Percentiles rank a stretch among this genome's conserved stretches.
Evolutionary conservation across 2,113 vertebrate genomes (phyloP).

Genomic region (Circaetus gallicus): DNA sequence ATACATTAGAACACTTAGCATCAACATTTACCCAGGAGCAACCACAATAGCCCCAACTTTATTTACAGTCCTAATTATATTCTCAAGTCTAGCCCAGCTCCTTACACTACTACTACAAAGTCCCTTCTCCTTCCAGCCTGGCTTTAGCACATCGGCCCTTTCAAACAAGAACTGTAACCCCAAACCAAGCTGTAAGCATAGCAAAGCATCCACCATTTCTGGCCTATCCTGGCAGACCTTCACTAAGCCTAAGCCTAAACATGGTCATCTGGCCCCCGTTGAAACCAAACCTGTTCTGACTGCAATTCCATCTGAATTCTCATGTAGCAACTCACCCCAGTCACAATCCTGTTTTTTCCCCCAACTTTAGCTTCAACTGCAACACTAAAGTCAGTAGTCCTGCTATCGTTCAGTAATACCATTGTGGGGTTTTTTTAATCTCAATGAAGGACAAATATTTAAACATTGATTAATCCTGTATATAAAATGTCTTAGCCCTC

Average conservation of each 20-base stretch:
- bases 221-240: not conserved
- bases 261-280: not conserved
- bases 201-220: not conserved
- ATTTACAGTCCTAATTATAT: not conserved
- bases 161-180: not conserved
- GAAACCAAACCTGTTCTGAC: not conserved
- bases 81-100: not conserved
- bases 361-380: not conserved
- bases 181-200: not conserved
- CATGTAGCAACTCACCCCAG: not conserved
- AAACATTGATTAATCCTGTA: not conserved
- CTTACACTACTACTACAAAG: not conserved
- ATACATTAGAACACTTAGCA: fast-evolving
- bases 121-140: not conserved
- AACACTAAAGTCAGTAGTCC: not conserved
- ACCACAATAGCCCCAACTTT: not conserved
- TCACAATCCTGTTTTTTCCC: not conserved
- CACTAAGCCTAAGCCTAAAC: not conserved
- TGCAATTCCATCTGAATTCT: not conserved
- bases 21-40: not conserved
- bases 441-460: not conserved
- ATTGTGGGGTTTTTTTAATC: not conserved
- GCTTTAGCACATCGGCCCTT: not conserved
- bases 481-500: not conserved
- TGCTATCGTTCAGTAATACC: not conserved